Evolutionary conservation across 2,888 invertebrate genomes (phyloP).

Genomic region (Schizaphis graminum): DNA sequence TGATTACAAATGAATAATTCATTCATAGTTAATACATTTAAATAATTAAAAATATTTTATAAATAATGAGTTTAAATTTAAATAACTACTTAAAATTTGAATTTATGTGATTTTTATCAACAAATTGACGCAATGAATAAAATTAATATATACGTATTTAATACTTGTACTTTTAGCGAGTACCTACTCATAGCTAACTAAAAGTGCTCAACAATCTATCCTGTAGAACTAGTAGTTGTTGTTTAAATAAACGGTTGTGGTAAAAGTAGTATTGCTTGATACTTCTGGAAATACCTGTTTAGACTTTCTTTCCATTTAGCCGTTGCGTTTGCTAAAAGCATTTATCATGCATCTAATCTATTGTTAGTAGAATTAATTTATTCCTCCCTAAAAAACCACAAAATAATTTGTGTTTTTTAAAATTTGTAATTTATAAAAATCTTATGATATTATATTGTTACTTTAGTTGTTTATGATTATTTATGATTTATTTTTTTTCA

Average conservation of each 20-base stretch:
- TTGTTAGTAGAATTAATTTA: neutral
- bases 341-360: neutral
- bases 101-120: neutral
- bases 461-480: neutral
- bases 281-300: slow-evolving; percentile 62
- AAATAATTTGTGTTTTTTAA: neutral
- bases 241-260: slow-evolving; percentile 33
- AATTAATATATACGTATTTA: neutral
- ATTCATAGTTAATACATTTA: neutral
- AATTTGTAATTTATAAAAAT: neutral
- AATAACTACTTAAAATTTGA: neutral
- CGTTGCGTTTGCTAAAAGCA: slow-evolving; percentile 25
- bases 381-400: neutral
- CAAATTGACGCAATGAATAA: neutral
- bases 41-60: neutral
- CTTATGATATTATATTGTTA: neutral
- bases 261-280: slow-evolving; percentile 58
- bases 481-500: neutral
- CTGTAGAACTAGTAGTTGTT: slow-evolving; percentile 27
- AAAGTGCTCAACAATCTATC: neutral
- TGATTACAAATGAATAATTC: neutral
- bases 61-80: neutral
- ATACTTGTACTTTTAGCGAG: neutral
- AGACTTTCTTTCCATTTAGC: slow-evolving; percentile 53
- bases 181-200: neutral